Percentiles rank a stretch among this genome's conserved stretches.
phyloP scores from a whole-genome alignment of 1,140 invertebrate species.

The Euschistus heros region DNA sequence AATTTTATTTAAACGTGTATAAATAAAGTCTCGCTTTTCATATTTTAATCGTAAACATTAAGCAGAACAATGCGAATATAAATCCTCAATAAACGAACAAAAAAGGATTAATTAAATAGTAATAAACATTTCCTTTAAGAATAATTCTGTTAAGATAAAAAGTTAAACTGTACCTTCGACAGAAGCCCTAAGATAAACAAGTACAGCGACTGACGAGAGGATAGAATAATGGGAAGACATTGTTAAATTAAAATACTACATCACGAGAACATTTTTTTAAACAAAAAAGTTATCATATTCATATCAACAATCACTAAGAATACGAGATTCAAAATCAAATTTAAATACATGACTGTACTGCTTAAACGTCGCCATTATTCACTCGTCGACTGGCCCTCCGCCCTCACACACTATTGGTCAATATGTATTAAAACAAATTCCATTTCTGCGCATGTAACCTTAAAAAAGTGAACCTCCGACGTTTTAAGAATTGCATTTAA shows the following conservation, averaged over 20 bases:
- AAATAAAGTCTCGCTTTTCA: too few relatives aligned
- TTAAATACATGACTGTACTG: neutral
- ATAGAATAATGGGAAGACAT: constrained; percentile 27
- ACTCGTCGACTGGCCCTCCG: constrained; percentile 2
- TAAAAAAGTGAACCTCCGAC: too few relatives aligned
- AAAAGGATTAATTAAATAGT: too few relatives aligned
- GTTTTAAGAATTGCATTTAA: too few relatives aligned
- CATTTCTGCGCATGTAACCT: constrained; percentile 5
- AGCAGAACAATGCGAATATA: too few relatives aligned
- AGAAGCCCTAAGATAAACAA: constrained; percentile 25
- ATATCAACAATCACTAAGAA: neutral
- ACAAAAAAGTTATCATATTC: neutral
- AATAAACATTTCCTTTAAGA: too few relatives aligned
- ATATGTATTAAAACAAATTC: constrained; percentile 9
- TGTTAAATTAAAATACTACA: constrained; percentile 6
- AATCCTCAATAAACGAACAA: too few relatives aligned
- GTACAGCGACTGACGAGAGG: constrained; percentile 17
- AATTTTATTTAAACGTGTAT: too few relatives aligned
- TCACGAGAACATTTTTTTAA: neutral
- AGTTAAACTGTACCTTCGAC: constrained; percentile 19
- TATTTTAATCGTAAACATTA: too few relatives aligned
- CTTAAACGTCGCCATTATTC: constrained; percentile 11
- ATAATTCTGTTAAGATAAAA: neutral
- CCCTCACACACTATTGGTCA: constrained; percentile 10
- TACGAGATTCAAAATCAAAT: neutral